Base-by-base conservation (phyloP, 2,888 invertebrate species). In the Scaptomyza flava region DNA sequence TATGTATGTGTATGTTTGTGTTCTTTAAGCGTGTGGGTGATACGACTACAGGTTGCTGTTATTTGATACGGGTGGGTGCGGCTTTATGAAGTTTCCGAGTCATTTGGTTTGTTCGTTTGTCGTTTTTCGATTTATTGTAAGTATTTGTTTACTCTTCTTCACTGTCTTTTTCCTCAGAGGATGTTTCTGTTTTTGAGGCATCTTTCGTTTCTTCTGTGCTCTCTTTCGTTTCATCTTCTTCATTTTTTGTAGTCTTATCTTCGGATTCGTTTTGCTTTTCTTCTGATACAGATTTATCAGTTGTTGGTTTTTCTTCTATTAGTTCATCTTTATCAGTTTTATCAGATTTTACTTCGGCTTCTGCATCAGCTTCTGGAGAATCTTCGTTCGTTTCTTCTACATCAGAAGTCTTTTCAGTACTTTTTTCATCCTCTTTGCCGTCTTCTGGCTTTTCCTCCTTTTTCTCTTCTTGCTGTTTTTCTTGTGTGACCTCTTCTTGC, bases 121-220 rank as follows among this genome's bases (percentile, higher is more conserved):
- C 8, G 42, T 11, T 57, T 20, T 34, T 41, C 27, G 8, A 6
- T 46, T 58, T 48, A n/a, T 59, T 47, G 43, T 64, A 71, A 56
- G 57, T 56, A 48, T 65, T 42, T 6, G 17, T 23, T 66, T 60
- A 62, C 23, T 72, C 72, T 36, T 67, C 57, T 34, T 74, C 63
- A 12, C 69, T 79, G 17, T 85, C 66, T 38, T 76, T 65, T 27
- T 62, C 45, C 6, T 65, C 71, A 0, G 68, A 52, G 2, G 64
- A 54, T 3, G 64, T 52, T 38, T 75, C 62, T n/a, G 48, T 62
- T 52, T 59, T 51, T 14, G 43, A 38, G n/a, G 54, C 59, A 27
- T 59, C 57, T 30, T 62, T 57, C 6, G 57, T 43, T 12, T 33
- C 68, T 51, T 58, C 46, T 31, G 36, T 23, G 31, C 45, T 52